Conservation (phyloP, 2,113 vertebrate genomes). For the Xiphophorus couchianus region DNA sequence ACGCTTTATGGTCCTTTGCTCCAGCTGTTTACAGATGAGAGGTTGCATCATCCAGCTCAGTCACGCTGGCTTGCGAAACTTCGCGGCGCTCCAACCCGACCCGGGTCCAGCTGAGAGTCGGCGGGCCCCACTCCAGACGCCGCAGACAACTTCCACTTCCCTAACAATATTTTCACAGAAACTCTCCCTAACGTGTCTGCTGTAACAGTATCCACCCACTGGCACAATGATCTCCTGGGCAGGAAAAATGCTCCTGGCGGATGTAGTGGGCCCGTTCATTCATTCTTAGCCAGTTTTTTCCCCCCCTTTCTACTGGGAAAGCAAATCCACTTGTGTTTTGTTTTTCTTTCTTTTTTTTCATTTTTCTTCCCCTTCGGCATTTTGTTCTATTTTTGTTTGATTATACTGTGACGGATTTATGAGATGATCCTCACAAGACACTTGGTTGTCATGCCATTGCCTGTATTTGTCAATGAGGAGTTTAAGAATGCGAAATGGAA, state of each 20-base stretch:
- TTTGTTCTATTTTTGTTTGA: conserved; percentile 56
- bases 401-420: conserved; percentile 41
- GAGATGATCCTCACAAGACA: conserved; percentile 30
- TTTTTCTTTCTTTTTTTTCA: conserved; percentile 20
- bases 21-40: conserved; percentile 56
- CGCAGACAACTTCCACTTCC: conserved; percentile 73
- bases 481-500: conserved; percentile 23
- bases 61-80: conserved; percentile 28
- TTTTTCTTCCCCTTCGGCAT: conserved; percentile 34
- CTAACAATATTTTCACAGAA: conserved; percentile 72
- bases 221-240: conserved; percentile 74
- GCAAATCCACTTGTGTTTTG: conserved; percentile 58
- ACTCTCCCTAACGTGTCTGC: conserved; percentile 59
- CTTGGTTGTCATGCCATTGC: conserved; percentile 6
- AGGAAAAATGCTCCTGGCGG: conserved; percentile 69
- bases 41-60: conserved; percentile 11
- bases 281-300: conserved; percentile 74
- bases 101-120: conserved; percentile 57
- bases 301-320: conserved; percentile 61
- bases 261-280: conserved; percentile 74
- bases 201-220: conserved; percentile 76
- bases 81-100: conserved; percentile 34
- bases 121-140: conserved; percentile 63
- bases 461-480: conserved; percentile 32
- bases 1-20: conserved; percentile 39